phyloP scores from a whole-genome alignment of 2,797 vertebrate genomes.

The Arctocebus calabarensis region DNA sequence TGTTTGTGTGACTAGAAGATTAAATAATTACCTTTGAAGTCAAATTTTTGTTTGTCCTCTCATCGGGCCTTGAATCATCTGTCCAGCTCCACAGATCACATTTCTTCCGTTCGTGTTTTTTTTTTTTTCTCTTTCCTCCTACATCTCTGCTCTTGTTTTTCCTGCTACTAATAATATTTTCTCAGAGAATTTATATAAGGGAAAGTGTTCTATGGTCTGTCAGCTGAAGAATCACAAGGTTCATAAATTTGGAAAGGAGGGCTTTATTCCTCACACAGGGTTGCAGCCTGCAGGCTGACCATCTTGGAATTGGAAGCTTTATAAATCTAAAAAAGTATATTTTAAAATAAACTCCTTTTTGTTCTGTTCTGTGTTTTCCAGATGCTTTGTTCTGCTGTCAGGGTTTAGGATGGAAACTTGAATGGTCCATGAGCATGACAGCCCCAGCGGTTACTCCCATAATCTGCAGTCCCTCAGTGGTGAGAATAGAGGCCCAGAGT shows the following conservation, averaged over 20 bases:
- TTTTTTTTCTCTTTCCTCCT: background rate
- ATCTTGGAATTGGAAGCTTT: constrained; percentile 31
- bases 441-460: background rate
- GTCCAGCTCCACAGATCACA: background rate
- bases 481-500: constrained; percentile 12
- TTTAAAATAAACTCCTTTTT: background rate
- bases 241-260: background rate
- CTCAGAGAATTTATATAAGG: background rate
- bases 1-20: background rate
- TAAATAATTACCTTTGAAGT: background rate
- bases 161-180: background rate
- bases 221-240: background rate
- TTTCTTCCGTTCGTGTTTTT: background rate
- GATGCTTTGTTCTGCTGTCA: constrained; percentile 36
- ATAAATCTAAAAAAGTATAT: constrained; percentile 30
- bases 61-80: background rate
- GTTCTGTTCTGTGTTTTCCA: constrained; percentile 45
- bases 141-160: background rate
- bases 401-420: constrained; percentile 28
- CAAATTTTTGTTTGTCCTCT: background rate
- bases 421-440: constrained; percentile 48
- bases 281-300: no score
- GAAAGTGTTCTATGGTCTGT: background rate
- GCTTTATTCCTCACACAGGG: no score
- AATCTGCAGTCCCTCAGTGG: constrained; percentile 37